Conservation (phyloP, 2,888 invertebrate species). For the Coelopa pilipes region DNA sequence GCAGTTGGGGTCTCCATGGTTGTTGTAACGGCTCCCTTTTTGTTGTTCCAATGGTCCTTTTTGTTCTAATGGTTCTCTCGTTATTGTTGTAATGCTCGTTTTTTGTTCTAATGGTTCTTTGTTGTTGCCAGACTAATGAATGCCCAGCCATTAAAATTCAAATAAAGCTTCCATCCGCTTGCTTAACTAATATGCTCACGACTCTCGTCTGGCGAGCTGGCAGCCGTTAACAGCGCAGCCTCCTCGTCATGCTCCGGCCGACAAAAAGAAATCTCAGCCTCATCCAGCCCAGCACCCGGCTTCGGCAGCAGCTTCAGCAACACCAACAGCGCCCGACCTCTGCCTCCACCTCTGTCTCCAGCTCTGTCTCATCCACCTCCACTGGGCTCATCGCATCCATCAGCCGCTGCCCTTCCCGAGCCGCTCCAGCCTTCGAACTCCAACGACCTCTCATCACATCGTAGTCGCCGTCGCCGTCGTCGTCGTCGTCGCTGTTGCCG, state of each 20-base stretch:
- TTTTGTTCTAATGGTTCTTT: too few relatives aligned
- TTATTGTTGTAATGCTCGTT: not conserved
- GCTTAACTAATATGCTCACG: constrained; percentile 15
- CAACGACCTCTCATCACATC: not conserved
- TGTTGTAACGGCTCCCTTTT: not conserved
- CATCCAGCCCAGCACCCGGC: constrained; percentile 5
- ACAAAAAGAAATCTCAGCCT: not conserved
- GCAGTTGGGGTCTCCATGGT: not conserved
- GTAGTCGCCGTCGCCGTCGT: too few relatives aligned
- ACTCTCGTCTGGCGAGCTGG: constrained; percentile 13
- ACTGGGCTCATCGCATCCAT: too few relatives aligned
- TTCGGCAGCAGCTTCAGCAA: not conserved
- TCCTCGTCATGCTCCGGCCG: constrained; percentile 1
- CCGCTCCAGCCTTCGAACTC: not conserved
- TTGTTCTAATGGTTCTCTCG: too few relatives aligned
- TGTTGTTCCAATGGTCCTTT: too few relatives aligned
- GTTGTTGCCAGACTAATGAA: constrained; percentile 13
- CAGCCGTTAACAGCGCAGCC: constrained; percentile 1
- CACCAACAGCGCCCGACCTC: not conserved
- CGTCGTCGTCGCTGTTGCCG: too few relatives aligned
- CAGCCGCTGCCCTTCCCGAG: too few relatives aligned
- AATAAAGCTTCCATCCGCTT: constrained; percentile 3
- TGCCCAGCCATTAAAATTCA: constrained; percentile 20
- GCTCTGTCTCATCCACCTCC: too few relatives aligned
- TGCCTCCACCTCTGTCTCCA: too few relatives aligned